Conservation (phyloP, 2,113 vertebrate genomes). For the Chionodraco myersi region DNA sequence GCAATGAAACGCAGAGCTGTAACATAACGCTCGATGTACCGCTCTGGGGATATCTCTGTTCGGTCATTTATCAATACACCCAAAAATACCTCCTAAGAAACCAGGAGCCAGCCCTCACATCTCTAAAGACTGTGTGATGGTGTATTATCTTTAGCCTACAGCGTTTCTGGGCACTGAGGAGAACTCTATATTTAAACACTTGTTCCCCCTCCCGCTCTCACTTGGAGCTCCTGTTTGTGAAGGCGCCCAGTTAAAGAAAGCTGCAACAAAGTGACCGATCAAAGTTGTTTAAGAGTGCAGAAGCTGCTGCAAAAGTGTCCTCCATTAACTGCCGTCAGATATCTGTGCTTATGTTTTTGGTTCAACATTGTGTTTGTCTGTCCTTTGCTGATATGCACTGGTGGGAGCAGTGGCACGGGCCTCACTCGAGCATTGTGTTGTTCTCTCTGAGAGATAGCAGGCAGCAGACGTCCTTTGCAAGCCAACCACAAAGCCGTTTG, state of each 20-base stretch:
- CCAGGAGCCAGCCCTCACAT: slow-evolving; percentile 1
- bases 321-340: slow-evolving; percentile 19
- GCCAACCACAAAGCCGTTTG: slow-evolving; percentile 42
- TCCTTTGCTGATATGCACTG: slow-evolving; percentile 33
- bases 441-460: slow-evolving; percentile 37
- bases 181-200: slow-evolving; percentile 7
- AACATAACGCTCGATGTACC: neutral
- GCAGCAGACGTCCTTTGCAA: slow-evolving; percentile 35
- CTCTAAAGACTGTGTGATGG: neutral
- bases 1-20: neutral
- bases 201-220: neutral
- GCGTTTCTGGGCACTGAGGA: neutral
- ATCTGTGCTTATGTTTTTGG: slow-evolving; percentile 3
- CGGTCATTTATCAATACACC: neutral
- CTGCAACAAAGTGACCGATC: neutral
- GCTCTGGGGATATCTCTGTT: neutral
- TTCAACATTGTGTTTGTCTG: slow-evolving; percentile 21
- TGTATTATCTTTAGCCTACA: neutral
- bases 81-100: neutral
- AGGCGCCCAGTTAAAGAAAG: neutral
- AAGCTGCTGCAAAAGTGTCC: slow-evolving; percentile 12
- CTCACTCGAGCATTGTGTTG: slow-evolving; percentile 23
- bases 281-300: slow-evolving; percentile 1
- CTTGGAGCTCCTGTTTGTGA: neutral
- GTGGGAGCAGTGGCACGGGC: slow-evolving; percentile 32